Base-by-base conservation (phyloP, 2,797 vertebrate genomes). In the Helicolenus hilgendorfi region DNA sequence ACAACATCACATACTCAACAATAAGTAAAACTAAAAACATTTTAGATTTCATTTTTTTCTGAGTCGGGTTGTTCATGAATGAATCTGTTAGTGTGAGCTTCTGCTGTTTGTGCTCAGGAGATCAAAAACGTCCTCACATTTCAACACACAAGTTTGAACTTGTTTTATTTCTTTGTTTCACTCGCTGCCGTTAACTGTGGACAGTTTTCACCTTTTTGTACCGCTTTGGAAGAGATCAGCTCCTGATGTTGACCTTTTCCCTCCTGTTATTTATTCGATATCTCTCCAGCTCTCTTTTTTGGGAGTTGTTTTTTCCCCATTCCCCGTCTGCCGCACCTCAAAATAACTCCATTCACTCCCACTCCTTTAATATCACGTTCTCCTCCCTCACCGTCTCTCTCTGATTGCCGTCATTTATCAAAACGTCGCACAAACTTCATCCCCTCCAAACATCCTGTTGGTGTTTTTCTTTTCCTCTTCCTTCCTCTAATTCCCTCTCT, bases 321-420 rank as follows among this genome's bases (percentile, higher is more conserved):
- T 22, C 31, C 33, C 5, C 3, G 9, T 27, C 24, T 59, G 69
- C 58, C 13, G 3, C n/a, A 29, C 26, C 70, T 74, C 35, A 68
- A 41, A 68, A 68, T 72, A 77, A 60, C 84, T 33, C 75, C 53
- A 67, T 67, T 49, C 13, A 62, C 31, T 56, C 72, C 59, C 64
- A 7, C 59, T 73, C 13, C 68, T 36, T 77, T 83, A 76, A 81
- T 15, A 70, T 63, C 31, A 22, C 63, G 60, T 24, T 60, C 49
- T 29, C 29, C 31, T 63, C 38, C 63, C 35, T 65, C 76, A 7
- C 59, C 73, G 36, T 49, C 58, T 36, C 35, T n/a, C n/a, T 59
- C 13, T 36, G 65, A 88, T 80, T 85, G 74, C 79, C 81, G 72
- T 67, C 86, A 62, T 90, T 90, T 27, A 86, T 94, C 88, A 89